Evolutionary conservation across 2,797 vertebrate genomes (phyloP).

Genomic region (Poeciliopsis infans): DNA sequence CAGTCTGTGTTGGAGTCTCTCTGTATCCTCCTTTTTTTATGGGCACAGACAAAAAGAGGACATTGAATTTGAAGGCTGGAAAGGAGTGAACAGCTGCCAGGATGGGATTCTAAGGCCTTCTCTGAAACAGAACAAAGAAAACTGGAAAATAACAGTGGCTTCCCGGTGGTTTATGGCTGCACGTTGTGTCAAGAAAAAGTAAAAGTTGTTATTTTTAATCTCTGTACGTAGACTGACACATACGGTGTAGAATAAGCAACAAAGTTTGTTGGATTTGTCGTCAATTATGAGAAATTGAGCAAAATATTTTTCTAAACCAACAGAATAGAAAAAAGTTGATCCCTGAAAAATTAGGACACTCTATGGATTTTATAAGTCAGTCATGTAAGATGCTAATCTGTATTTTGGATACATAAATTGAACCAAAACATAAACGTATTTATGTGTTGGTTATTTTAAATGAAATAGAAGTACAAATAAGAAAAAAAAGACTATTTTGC

Average conservation of each 20-base stretch:
- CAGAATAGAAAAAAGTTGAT: not conserved
- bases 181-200: slow-evolving; percentile 35
- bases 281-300: not conserved
- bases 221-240: not conserved
- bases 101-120: slow-evolving; percentile 20
- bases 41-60: slow-evolving; percentile 14
- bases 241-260: not conserved
- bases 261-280: not conserved
- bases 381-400: not conserved
- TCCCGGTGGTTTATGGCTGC: slow-evolving; percentile 26
- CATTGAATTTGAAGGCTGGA: slow-evolving; percentile 16
- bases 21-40: slow-evolving; percentile 31
- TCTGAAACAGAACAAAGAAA: slow-evolving; percentile 26
- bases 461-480: not conserved
- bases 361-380: not conserved
- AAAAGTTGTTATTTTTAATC: slow-evolving; percentile 25
- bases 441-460: not conserved
- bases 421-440: not conserved
- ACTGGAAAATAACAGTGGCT: slow-evolving; percentile 9
- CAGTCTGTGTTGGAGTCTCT: slow-evolving; percentile 51
- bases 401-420: not conserved
- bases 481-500: not conserved
- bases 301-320: not conserved
- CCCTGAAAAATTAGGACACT: not conserved
- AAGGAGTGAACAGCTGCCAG: slow-evolving; percentile 10